These are phyloP conservation scores for Atta colombica DNA, from an alignment of 1,140 invertebrate genomes.

Conservation along the genomic window DNA sequence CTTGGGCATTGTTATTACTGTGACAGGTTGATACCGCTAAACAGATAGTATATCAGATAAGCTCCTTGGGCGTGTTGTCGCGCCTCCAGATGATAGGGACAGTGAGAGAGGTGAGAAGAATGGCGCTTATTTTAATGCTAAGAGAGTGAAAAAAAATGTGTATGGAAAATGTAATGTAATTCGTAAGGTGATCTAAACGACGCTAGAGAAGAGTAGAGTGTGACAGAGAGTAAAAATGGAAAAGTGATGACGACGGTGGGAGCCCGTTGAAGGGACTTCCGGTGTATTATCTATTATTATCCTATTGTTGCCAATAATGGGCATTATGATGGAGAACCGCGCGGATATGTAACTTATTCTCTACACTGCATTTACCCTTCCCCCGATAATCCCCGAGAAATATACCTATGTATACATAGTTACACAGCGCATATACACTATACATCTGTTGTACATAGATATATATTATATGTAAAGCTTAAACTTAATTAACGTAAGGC, in stretches of 20 bases:
- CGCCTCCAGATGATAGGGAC: constrained; percentile 37
- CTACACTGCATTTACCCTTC: constrained; percentile 77
- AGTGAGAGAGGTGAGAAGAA: constrained; percentile 37
- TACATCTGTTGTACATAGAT: constrained; percentile 78
- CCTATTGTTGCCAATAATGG: constrained; percentile 86
- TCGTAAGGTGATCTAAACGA: constrained; percentile 51
- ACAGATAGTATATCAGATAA: constrained; percentile 81
- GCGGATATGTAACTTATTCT: constrained; percentile 83
- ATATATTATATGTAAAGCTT: constrained; percentile 78
- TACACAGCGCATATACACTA: constrained; percentile 73
- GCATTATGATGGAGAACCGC: constrained; percentile 84
- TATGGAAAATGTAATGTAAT: constrained; percentile 49
- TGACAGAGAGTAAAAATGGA: constrained; percentile 48
- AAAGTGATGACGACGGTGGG: constrained; percentile 52
- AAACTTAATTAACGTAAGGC: constrained; percentile 72
- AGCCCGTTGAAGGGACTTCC: constrained; percentile 77
- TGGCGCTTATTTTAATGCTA: constrained; percentile 11
- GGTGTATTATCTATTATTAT: constrained; percentile 86
- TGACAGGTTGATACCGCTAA: constrained; percentile 82
- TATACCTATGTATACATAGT: constrained; percentile 73
- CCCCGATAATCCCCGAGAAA: constrained; percentile 54
- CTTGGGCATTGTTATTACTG: constrained; percentile 86
- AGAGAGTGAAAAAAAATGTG: constrained; percentile 67
- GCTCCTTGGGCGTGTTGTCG: constrained; percentile 51
- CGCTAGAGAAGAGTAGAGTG: constrained; percentile 43